Conservation (phyloP, 2,888 invertebrate genomes). For the Papilio protenor region DNA sequence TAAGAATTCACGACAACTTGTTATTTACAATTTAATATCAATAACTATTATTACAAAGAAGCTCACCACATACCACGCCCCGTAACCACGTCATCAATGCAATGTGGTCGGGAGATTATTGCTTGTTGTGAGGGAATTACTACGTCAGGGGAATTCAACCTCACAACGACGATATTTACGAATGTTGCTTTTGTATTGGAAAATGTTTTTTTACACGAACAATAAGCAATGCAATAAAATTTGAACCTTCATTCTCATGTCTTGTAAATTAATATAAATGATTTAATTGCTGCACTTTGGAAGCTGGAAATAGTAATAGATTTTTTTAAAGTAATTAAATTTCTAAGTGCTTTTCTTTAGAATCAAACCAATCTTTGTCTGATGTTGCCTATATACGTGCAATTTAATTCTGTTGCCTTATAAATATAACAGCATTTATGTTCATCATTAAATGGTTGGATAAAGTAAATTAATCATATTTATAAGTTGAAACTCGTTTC, state of each 20-base stretch:
- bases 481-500: slow-evolving; percentile 39
- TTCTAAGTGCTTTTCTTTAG: neutral
- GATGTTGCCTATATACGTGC: neutral
- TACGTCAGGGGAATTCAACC: slow-evolving; percentile 4
- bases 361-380: neutral
- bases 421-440: neutral
- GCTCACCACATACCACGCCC: neutral
- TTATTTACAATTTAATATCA: slow-evolving; percentile 8
- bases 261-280: neutral
- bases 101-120: slow-evolving; percentile 3
- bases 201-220: neutral
- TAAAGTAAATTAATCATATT: slow-evolving; percentile 35
- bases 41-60: slow-evolving; percentile 6
- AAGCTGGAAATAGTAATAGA: neutral
- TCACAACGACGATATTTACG: neutral
- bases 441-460: slow-evolving; percentile 28
- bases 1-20: neutral
- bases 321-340: neutral
- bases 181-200: neutral
- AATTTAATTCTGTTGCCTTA: too few relatives aligned
- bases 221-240: neutral
- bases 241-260: neutral
- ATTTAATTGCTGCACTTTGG: neutral
- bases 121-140: slow-evolving; percentile 14
- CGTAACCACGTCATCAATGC: neutral